Base-by-base conservation (phyloP, 1,140 invertebrate species). In the Eubasilissa regina region DNA sequence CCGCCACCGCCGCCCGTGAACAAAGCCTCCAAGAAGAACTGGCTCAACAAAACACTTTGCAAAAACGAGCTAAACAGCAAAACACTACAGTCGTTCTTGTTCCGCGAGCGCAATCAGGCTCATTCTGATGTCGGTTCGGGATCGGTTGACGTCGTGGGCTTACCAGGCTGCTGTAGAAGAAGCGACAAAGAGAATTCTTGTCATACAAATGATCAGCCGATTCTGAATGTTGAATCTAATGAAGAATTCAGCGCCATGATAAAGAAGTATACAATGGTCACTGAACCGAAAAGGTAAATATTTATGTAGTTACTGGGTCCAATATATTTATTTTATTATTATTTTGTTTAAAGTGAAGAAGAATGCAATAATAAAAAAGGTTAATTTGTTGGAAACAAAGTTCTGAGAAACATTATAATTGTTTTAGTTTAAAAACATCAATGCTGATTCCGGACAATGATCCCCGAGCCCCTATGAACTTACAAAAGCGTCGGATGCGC, bases 391-490 rank as follows among this genome's bases (percentile, higher is more conserved):
- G 25, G 6, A 6, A 35, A 6, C 25, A 35, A 35, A 3, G 6
- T 3, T 35, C 25, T 35, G 25, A 35, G 1, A 35, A 35, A 35
- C 6, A 3, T 35, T 35, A 35, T 3, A 3, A 35, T 35, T 45
- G 21, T 83, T 77, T 35, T 76, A 89, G 88, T 73, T 84, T 87
- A 68, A 85, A 87, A 84, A 89, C 88, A 45, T 88, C 89, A 68
- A 89, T 90, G 85, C 78, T 89, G 15, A 85, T 86, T n/a, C 80
- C 84, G 0, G 85, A 89, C 83, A 85, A 89, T n/a, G 93, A 93
- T 85, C 85, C 86, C 0, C 85, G 87, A 62, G 91, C 92, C 0
- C 82, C 92, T 0, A 85, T 87, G 75, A 89, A 90, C 79, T 84
- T 92, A 3, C 73, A 86, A 53, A 87, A 90, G 78, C 84, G 86